Evolutionary conservation across 2,888 invertebrate species (phyloP), one percentile per base, ranked within the genome.

Genomic region (Apotomis betuletana): DNA sequence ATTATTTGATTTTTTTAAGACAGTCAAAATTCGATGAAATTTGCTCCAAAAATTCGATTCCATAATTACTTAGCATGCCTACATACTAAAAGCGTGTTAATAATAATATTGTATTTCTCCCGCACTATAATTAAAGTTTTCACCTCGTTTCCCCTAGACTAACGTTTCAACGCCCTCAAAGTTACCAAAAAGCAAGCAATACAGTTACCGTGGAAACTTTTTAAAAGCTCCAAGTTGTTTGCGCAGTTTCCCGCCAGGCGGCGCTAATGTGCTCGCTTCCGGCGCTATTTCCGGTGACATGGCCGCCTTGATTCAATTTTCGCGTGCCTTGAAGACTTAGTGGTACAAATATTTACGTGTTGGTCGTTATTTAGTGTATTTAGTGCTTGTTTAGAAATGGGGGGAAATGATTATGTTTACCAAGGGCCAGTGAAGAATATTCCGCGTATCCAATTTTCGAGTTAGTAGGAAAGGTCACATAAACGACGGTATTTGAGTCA

Each of bases 261-360:
- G 81, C 81, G 78, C 80, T 85, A 85, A 85, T 85, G 85, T 82
- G 80, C 80, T 81, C 78, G 79, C 85, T 79, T 86, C 84, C 86
- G 84, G 74, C 75, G 77, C 80, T 80, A 81, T 84, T 83, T 82
- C 80, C 80, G 75, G 55, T 69, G 79, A 83, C 79, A 83, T 83
- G 82, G 82, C 81, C 77, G 70, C 71, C 72, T 73, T 85, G 84
- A 86, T 86, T 85, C 79, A 85, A 87, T 86, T 83, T 85, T 87
- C 79, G 85, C 85, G 86, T 86, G 88, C 78, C 59, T 68, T 58
- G 55, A 4, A 63, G 58, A 67, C 74, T 77, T 77, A 76, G 64
- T 49, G 38, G 27, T 52, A 65, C 59, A 61, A 60, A 59, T 63
- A 69, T 69, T 69, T 72, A 63, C 57, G 44, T 52, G 62, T 59